A percentile compares a stretch with the other conserved stretches of the same genome.
Conservation (phyloP, 2,888 invertebrate species). For the Laspeyria flexula region DNA sequence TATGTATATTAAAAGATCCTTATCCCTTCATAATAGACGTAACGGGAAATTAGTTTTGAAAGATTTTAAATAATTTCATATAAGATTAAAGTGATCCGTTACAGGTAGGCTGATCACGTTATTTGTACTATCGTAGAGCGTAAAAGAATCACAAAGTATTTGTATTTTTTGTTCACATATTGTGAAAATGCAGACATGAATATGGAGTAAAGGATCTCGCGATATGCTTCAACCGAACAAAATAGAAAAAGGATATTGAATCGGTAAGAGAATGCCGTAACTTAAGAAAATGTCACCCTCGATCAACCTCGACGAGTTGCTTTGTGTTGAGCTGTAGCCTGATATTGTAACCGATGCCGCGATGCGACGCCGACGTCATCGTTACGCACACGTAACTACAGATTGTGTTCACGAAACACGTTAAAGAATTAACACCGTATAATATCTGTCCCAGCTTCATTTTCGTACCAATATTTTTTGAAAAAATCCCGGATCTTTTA, state of each 20-base stretch:
- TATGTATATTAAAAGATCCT: conserved; percentile 18
- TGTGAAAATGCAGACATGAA: conserved; percentile 52
- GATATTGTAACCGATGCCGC: too few species aligned
- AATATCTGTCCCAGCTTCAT: conserved; percentile 26
- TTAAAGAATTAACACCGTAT: conserved; percentile 32
- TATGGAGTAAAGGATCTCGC: conserved; percentile 50
- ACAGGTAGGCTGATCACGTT: background rate
- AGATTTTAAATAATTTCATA: background rate
- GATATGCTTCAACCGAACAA: conserved; percentile 63
- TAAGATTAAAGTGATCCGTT: background rate
- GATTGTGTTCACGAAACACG: conserved; percentile 6
- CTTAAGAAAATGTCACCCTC: conserved; percentile 65
- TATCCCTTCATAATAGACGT: conserved; percentile 1
- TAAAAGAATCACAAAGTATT: conserved; percentile 14
- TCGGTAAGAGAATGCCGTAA: conserved; percentile 64
- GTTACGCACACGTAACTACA: too few species aligned
- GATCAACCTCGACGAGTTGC: conserved; percentile 64
- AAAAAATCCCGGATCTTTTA: conserved; percentile 31
- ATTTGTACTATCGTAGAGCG: background rate
- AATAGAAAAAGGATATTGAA: conserved; percentile 79
- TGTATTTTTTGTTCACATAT: conserved; percentile 38
- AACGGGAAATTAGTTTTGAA: background rate
- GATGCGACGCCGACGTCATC: too few species aligned
- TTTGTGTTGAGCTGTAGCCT: too few species aligned
- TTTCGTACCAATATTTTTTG: conserved; percentile 31